Percentiles rank a stretch among this genome's conserved stretches.
Evolutionary conservation across 1,140 invertebrate species (phyloP).

Genomic region (Sycophaga agraensis): DNA sequence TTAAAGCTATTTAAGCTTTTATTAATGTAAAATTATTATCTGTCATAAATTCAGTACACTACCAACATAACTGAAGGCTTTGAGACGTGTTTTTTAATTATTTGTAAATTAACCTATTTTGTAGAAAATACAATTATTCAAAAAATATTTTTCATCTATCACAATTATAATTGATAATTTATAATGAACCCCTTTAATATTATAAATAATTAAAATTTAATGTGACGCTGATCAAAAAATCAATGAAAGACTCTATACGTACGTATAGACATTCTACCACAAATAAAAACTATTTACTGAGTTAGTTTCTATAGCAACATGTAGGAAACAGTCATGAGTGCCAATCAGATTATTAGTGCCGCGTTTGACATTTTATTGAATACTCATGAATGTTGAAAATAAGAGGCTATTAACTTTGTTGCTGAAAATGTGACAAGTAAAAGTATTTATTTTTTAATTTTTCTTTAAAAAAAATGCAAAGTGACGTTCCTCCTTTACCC

Average conservation of each 20-base stretch:
- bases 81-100: too few relatives aligned
- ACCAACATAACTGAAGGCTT: too few relatives aligned
- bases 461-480: conserved; percentile 50
- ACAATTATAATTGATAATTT: too few relatives aligned
- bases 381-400: background rate
- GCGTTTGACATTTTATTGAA: conserved; percentile 1
- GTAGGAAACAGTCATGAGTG: conserved; percentile 24
- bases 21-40: too few relatives aligned
- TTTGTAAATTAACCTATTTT: too few relatives aligned
- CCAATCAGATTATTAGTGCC: conserved; percentile 14
- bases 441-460: conserved; percentile 19
- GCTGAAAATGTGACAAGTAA: conserved; percentile 24
- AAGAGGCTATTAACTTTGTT: conserved; percentile 1
- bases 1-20: too few relatives aligned
- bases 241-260: conserved; percentile 7
- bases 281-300: conserved; percentile 7
- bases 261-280: background rate
- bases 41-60: background rate
- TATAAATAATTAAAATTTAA: too few relatives aligned
- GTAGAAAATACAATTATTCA: too few relatives aligned
- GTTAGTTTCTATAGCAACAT: conserved; percentile 16
- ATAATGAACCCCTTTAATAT: too few relatives aligned
- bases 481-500: conserved; percentile 49
- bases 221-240: conserved; percentile 18
- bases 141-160: too few relatives aligned